Conservation (phyloP, 23 tunicate species). For the Ascidia mentula region DNA sequence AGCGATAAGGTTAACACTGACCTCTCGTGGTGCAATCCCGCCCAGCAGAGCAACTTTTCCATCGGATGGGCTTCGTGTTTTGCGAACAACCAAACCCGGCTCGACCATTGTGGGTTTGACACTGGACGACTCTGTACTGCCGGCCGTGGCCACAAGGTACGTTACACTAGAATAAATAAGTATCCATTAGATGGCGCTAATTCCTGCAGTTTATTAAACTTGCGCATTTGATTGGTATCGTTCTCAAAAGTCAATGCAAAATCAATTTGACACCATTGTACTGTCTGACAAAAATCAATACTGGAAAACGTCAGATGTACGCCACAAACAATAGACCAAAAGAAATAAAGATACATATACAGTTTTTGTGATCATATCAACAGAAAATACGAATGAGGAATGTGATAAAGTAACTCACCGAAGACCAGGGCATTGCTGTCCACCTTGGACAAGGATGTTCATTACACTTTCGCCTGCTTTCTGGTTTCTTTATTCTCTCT, state of each 20-base stretch:
- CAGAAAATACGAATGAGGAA: no score
- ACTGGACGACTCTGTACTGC: constrained; percentile 50
- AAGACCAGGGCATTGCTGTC: constrained; percentile 42
- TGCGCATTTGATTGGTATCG: no score
- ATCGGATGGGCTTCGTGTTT: constrained; percentile 27
- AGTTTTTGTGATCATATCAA: no score
- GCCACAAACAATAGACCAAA: no score
- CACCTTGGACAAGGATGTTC: constrained; percentile 56
- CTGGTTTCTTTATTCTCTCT: constrained; percentile 17
- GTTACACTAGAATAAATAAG: constrained; percentile 34
- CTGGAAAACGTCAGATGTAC: no score
- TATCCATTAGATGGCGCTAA: not conserved
- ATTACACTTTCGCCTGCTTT: constrained; percentile 36
- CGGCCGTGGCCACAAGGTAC: constrained; percentile 56
- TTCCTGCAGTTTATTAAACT: no score
- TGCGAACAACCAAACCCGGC: constrained; percentile 27
- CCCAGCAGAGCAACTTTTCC: not conserved
- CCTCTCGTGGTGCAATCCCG: not conserved
- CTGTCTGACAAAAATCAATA: no score
- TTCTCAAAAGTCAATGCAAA: no score
- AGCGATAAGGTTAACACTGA: no score
- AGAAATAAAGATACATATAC: no score
- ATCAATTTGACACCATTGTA: no score
- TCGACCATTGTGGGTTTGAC: constrained; percentile 34
- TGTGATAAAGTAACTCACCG: constrained; percentile 17